Conservation (phyloP, 2,113 vertebrate species). For the Callipepla californica region DNA sequence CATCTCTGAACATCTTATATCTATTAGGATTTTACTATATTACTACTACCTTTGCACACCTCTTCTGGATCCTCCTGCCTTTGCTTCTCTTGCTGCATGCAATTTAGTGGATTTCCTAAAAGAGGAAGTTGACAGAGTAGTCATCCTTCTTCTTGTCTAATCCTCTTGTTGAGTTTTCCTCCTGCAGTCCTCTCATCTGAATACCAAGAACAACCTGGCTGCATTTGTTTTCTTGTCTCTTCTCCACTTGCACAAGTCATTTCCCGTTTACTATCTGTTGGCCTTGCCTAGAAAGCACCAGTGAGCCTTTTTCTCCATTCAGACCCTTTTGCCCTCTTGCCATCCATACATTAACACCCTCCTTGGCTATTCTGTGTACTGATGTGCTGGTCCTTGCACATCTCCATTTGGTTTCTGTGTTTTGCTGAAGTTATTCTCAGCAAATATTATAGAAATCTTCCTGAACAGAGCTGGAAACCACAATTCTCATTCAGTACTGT, state of each 20-base stretch:
- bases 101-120: background rate
- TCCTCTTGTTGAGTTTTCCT: background rate
- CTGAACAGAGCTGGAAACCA: rapidly evolving
- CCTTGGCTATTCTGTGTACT: background rate
- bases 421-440: background rate
- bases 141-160: background rate
- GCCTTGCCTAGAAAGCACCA: background rate
- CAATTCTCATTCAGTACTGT: background rate
- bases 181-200: background rate
- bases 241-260: background rate
- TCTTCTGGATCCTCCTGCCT: background rate
- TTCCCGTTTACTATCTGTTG: background rate
- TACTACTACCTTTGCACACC: background rate
- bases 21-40: background rate
- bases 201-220: background rate
- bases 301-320: background rate
- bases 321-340: background rate
- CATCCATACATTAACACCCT: background rate
- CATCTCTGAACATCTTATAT: background rate
- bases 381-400: background rate
- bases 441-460: background rate
- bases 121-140: background rate
- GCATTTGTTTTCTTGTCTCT: background rate
- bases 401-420: background rate
- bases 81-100: background rate